Conservation (phyloP, 1,140 invertebrate species). For the Apis dorsata region DNA sequence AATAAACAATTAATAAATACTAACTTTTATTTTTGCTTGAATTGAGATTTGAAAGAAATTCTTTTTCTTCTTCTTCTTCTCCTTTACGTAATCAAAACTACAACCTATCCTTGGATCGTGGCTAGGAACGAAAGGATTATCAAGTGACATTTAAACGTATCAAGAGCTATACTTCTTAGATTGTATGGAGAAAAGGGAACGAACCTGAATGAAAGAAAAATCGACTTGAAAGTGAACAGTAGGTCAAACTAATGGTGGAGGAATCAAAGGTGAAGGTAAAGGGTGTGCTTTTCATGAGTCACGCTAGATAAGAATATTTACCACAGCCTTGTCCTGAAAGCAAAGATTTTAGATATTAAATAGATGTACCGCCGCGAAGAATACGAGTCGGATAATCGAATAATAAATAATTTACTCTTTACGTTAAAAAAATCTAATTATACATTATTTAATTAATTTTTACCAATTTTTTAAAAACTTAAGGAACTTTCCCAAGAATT, state of each 20-base stretch:
- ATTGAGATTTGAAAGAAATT: too few species aligned
- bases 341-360: neutral
- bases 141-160: neutral
- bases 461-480: too few species aligned
- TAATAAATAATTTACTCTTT: neutral
- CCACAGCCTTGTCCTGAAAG: conserved; percentile 4
- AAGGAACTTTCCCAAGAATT: too few species aligned
- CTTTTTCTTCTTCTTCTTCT: too few species aligned
- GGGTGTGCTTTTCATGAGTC: conserved; percentile 3
- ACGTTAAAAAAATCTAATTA: too few species aligned
- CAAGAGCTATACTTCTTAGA: neutral
- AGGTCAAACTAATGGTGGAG: neutral
- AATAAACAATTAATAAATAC: too few species aligned
- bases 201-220: neutral
- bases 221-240: neutral
- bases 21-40: too few species aligned
- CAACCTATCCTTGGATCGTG: neutral
- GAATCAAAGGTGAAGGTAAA: conserved; percentile 8
- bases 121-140: neutral
- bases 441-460: too few species aligned
- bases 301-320: neutral
- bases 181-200: neutral
- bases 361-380: neutral
- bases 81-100: neutral
- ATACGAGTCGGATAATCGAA: neutral